Percentiles rank a stretch among this genome's conserved stretches.
Evolutionary conservation across 2,888 invertebrate species (phyloP).

Genomic region (Meloe dianella): DNA sequence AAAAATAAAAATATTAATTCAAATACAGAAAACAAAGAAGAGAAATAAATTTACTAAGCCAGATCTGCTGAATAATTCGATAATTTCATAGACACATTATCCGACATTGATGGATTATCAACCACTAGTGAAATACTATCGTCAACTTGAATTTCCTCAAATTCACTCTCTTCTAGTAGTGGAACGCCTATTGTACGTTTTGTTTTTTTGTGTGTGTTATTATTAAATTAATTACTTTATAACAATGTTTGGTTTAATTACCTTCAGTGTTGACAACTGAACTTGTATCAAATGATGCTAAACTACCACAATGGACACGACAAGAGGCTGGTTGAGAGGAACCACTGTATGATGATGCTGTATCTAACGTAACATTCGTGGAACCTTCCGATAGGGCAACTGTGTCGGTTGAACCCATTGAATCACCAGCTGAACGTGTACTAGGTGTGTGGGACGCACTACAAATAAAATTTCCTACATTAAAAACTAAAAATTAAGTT

Average conservation of each 20-base stretch:
- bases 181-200: slow-evolving; percentile 52
- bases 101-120: slow-evolving; percentile 54
- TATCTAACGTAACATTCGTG: slow-evolving; percentile 64
- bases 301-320: slow-evolving; percentile 63
- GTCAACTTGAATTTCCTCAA: slow-evolving; percentile 54
- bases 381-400: slow-evolving; percentile 63
- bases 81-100: slow-evolving; percentile 56
- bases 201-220: neutral
- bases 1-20: slow-evolving; percentile 14
- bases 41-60: slow-evolving; percentile 39
- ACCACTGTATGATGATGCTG: slow-evolving; percentile 60
- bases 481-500: neutral
- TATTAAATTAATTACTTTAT: neutral
- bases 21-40: neutral
- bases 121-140: slow-evolving; percentile 51
- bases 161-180: slow-evolving; percentile 58
- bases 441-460: slow-evolving; percentile 59
- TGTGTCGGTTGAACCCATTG: slow-evolving; percentile 65
- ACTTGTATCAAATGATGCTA: slow-evolving; percentile 62
- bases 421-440: slow-evolving; percentile 54
- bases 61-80: slow-evolving; percentile 53
- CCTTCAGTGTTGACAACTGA: slow-evolving; percentile 63
- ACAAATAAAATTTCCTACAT: slow-evolving; percentile 33
- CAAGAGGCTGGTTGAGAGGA: slow-evolving; percentile 62
- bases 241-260: slow-evolving; percentile 45